These are phyloP conservation scores for Etheostoma cragini DNA, from an alignment of 2,113 vertebrate genomes.

Conservation along the genomic window DNA sequence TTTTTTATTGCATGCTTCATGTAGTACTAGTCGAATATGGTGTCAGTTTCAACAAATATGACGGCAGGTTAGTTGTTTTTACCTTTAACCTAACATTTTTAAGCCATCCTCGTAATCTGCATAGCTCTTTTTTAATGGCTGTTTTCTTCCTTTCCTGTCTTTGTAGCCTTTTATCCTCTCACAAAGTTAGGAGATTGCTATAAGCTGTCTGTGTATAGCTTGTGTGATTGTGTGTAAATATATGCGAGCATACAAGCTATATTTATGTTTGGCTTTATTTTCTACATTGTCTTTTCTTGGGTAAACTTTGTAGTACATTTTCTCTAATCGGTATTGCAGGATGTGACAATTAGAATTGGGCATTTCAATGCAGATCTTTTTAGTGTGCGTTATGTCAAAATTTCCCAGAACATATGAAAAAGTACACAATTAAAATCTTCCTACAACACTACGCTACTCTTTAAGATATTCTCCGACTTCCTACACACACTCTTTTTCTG, in stretches of 20 bases:
- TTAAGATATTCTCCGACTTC: not conserved
- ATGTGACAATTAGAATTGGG: not conserved
- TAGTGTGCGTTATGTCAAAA: not conserved
- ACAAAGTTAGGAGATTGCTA: slow-evolving; percentile 20
- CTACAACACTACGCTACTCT: not conserved
- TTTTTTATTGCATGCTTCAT: too few species aligned
- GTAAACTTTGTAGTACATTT: not conserved
- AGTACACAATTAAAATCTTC: not conserved
- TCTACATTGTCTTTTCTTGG: slow-evolving; percentile 5
- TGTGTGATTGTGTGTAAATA: slow-evolving; percentile 1
- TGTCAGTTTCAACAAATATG: too few species aligned
- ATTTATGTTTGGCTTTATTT: slow-evolving; percentile 26
- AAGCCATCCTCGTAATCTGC: slow-evolving; percentile 24
- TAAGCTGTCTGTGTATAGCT: slow-evolving; percentile 18
- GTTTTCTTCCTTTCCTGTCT: slow-evolving; percentile 21
- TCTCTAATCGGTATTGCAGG: not conserved
- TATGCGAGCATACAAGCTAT: not conserved
- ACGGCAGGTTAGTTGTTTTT: too few species aligned
- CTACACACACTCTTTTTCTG: not conserved
- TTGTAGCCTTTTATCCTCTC: slow-evolving; percentile 25
- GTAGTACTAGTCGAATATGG: too few species aligned
- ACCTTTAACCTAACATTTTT: slow-evolving; percentile 1
- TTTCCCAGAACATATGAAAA: not conserved
- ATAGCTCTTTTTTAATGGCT: slow-evolving; percentile 20
- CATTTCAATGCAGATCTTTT: not conserved